phyloP scores from a whole-genome alignment of 2,888 invertebrate genomes.

The Diloba caeruleocephala region DNA sequence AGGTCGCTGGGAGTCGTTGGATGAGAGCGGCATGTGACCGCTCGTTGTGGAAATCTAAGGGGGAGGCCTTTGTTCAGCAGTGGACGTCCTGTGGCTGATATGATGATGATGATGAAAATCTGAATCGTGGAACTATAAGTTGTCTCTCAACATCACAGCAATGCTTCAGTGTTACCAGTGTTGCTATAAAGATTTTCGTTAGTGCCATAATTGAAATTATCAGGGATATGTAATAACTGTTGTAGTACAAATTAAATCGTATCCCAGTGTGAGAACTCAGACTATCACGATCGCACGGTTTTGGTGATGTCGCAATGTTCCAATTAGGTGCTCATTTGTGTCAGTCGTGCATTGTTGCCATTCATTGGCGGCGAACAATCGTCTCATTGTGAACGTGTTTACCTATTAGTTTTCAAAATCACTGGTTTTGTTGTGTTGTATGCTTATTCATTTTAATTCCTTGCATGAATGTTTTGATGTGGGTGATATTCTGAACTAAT shows the following conservation, averaged over 20 bases:
- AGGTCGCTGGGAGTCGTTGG: too few relatives aligned
- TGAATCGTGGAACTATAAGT: too few relatives aligned
- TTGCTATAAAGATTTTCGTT: neutral
- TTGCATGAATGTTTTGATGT: neutral
- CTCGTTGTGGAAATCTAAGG: too few relatives aligned
- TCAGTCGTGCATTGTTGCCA: conserved; percentile 82
- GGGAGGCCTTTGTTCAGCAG: too few relatives aligned
- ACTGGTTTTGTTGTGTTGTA: conserved; percentile 49
- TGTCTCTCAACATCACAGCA: too few relatives aligned
- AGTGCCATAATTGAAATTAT: conserved; percentile 28
- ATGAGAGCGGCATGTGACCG: too few relatives aligned
- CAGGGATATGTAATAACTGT: conserved; percentile 34
- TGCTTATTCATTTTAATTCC: conserved; percentile 31
- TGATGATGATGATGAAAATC: too few relatives aligned
- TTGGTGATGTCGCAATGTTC: conserved; percentile 83
- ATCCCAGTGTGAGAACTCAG: conserved; percentile 63
- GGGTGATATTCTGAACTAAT: neutral
- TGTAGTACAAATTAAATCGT: conserved; percentile 57
- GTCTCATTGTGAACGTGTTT: conserved; percentile 72
- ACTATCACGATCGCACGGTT: conserved; percentile 76
- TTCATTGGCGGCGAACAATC: conserved; percentile 81
- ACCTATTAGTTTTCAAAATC: conserved; percentile 72
- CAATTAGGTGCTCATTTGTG: conserved; percentile 88
- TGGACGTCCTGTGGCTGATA: too few relatives aligned
- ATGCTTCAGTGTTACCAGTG: too few relatives aligned